Evolutionary conservation across 1,140 invertebrate species (phyloP).

Genomic region (Tenebrio molitor): DNA sequence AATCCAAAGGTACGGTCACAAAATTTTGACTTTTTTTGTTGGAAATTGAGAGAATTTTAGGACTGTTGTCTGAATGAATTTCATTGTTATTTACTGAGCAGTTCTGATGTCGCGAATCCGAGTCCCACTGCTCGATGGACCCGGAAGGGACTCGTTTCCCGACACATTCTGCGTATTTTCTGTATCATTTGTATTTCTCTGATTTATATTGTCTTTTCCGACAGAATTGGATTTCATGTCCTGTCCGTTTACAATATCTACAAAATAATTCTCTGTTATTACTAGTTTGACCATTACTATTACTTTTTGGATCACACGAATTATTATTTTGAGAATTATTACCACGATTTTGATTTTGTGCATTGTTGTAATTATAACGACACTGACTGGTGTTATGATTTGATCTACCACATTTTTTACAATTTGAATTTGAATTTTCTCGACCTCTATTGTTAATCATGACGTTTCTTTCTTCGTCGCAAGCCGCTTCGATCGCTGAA

Average conservation of each 20-base stretch:
- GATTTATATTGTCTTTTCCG: neutral
- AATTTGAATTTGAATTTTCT: neutral
- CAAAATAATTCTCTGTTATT: neutral
- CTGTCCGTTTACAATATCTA: neutral
- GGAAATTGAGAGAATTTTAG: neutral
- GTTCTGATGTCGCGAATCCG: constrained; percentile 11
- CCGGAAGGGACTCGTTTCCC: neutral
- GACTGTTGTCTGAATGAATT: neutral
- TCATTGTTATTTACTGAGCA: neutral
- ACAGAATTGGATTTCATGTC: neutral
- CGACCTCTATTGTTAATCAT: neutral
- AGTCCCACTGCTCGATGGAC: neutral
- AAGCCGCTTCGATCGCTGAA: neutral
- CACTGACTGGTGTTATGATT: neutral
- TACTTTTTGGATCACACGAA: neutral
- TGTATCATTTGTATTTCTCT: neutral
- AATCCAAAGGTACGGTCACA: neutral
- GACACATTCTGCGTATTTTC: constrained; percentile 1
- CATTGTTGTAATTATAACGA: neutral
- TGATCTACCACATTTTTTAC: neutral
- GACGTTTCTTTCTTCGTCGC: neutral
- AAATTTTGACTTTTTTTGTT: neutral
- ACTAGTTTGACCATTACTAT: neutral
- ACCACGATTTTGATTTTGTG: neutral
- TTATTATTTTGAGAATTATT: neutral